Base-by-base conservation (phyloP, 2,797 vertebrate genomes). In the Delichon dasypus region DNA sequence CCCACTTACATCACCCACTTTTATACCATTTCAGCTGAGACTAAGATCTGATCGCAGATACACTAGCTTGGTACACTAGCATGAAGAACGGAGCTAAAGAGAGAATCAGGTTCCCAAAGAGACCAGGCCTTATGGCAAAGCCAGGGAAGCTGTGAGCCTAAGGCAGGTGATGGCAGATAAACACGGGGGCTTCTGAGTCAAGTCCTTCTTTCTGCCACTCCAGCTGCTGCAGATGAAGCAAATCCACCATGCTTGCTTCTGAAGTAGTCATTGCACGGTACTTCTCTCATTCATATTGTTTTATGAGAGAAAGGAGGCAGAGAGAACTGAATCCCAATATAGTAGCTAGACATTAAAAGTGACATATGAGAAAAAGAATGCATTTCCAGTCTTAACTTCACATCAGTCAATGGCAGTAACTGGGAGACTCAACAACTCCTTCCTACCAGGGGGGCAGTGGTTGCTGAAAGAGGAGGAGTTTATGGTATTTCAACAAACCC, bases 41-140 rank as follows among this genome's bases (percentile, higher is more conserved):
- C 32, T 36, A 38, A 81, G 55, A 88, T 70, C 62, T 79, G 76
- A 40, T 68, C 0, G 0, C 75, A 91, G 88, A 68, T 60, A n/a
- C n/a, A n/a, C n/a, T n/a, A n/a, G 40, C 55, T 72, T 68, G 38
- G 38, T 84, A 58, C 8, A 16, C n/a, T 3, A 93, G 62, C 62
- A 66, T 15, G 70, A 92, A 82, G 75, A 89, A 42, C 16, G 34
- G 58, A 75, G 34, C 47, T 89, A 80, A 84, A 83, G 80, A 14
- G 77, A 91, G 62, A 90, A 60, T 32, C 11, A 32, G 27, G 30
- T 90, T 94, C 90, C 93, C 73, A 89, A 83, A 91, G 70, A 78
- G 58, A 84, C 14, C 17, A 50, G 30, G 45, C 1, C 1, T 51
- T 65, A 47, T 0, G 8, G 66, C 64, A 66, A 34, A 92, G 70